phyloP scores from a whole-genome alignment of 2,113 vertebrate species.

The Salvelinus fontinalis region DNA sequence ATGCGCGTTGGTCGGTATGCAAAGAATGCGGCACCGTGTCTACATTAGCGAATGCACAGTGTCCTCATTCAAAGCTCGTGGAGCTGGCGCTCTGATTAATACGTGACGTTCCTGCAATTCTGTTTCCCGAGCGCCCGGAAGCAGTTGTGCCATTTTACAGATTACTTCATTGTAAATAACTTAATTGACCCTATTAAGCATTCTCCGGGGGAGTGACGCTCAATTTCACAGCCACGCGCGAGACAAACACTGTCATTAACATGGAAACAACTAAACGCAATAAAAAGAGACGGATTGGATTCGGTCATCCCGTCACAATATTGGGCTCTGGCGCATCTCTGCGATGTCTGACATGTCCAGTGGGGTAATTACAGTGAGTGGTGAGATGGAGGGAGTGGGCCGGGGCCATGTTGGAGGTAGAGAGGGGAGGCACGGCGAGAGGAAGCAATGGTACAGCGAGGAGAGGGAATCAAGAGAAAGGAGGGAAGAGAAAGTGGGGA shows the following conservation, averaged over 20 bases:
- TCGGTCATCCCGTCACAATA: neutral
- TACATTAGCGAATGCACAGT: neutral
- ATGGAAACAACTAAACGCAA: neutral
- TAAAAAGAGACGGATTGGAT: neutral
- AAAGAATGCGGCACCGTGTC: neutral
- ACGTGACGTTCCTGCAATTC: constrained; percentile 10
- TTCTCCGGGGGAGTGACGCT: constrained; percentile 28
- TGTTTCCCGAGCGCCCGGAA: constrained; percentile 27
- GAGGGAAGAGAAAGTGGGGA: neutral
- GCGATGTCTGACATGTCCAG: neutral
- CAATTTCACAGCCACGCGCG: constrained; percentile 14
- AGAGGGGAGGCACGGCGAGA: constrained; percentile 3
- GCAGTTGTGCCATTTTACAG: constrained; percentile 32
- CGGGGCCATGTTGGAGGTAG: neutral
- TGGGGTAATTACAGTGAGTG: neutral
- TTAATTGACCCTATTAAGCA: constrained; percentile 55
- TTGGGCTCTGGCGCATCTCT: neutral
- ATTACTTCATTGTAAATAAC: constrained; percentile 43
- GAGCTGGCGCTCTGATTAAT: constrained; percentile 10
- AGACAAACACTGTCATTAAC: neutral
- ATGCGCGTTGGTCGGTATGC: too few relatives aligned
- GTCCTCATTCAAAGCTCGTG: neutral
- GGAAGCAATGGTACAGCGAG: neutral
- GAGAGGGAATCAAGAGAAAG: neutral
- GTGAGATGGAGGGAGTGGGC: neutral